Evolutionary conservation across 2,888 invertebrate species (phyloP).

Genomic region (Cataglyphis livida): DNA sequence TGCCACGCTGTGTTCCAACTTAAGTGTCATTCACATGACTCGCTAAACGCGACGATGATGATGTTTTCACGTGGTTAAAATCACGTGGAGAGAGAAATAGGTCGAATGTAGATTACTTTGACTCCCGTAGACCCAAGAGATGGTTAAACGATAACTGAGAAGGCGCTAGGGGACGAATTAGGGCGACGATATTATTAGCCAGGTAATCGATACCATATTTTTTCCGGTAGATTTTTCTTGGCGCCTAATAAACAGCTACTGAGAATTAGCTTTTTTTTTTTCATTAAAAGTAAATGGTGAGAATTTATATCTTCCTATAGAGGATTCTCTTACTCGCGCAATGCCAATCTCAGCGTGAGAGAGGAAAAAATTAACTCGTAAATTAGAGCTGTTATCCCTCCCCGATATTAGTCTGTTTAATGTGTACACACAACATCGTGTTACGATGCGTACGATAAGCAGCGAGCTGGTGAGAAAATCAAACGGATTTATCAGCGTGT

Average conservation of each 20-base stretch:
- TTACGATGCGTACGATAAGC: constrained; percentile 44
- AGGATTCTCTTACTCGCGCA: neutral
- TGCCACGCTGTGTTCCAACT: neutral
- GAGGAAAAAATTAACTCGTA: constrained; percentile 19
- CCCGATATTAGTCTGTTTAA: constrained; percentile 32
- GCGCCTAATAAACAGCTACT: neutral
- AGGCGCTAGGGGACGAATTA: constrained; percentile 8
- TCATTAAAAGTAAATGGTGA: neutral
- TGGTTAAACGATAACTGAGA: constrained; percentile 13
- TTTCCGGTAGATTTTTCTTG: neutral
- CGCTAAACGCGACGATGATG: neutral
- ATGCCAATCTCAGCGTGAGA: neutral
- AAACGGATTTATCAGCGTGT: constrained; percentile 47
- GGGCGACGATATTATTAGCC: constrained; percentile 39
- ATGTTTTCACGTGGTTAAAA: neutral
- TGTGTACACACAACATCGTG: constrained; percentile 38
- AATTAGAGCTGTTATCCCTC: constrained; percentile 31
- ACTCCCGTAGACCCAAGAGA: constrained; percentile 11
- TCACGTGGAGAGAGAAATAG: no score
- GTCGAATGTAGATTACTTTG: neutral
- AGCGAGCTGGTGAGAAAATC: constrained; percentile 35
- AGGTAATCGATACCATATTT: constrained; percentile 18
- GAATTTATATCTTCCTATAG: neutral
- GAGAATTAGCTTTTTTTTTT: constrained; percentile 10
- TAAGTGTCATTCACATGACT: neutral